A percentile compares a stretch with the other conserved stretches of the same genome.
Evolutionary conservation across 1,140 invertebrate species (phyloP).

Genomic region (Diabrotica virgifera): DNA sequence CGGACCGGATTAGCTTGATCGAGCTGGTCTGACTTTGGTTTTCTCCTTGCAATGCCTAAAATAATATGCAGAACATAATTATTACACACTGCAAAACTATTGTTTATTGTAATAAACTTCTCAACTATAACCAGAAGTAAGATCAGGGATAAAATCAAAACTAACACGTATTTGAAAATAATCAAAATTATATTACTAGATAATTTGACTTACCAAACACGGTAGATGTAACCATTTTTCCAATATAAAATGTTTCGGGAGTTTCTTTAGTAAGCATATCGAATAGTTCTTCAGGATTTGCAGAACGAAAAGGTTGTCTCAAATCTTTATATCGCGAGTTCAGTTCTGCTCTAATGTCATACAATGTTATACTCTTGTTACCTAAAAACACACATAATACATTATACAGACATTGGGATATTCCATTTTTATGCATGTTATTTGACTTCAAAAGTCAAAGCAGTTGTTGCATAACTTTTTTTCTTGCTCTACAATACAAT

Average conservation of each 20-base stretch:
- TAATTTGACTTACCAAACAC: slow-evolving; percentile 55
- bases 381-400: slow-evolving; percentile 68
- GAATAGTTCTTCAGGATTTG: slow-evolving; percentile 85
- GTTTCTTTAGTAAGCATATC: slow-evolving; percentile 96
- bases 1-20: slow-evolving; percentile 93
- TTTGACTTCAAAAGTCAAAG: no score
- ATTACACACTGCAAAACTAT: not conserved
- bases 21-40: slow-evolving; percentile 86
- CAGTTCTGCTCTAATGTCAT: slow-evolving; percentile 95
- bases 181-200: no score
- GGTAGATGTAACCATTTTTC: slow-evolving; percentile 77
- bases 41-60: slow-evolving; percentile 72
- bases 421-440: no score
- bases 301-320: slow-evolving; percentile 73
- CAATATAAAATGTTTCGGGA: slow-evolving; percentile 91
- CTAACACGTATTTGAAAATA: no score
- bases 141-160: no score
- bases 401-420: no score
- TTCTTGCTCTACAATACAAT: no score
- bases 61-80: not conserved
- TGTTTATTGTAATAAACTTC: no score
- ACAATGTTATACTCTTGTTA: slow-evolving; percentile 95
- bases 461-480: no score
- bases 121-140: no score
- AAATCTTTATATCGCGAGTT: slow-evolving; percentile 95